Base-by-base conservation (phyloP, 1,140 invertebrate species). In the Atta texana region DNA sequence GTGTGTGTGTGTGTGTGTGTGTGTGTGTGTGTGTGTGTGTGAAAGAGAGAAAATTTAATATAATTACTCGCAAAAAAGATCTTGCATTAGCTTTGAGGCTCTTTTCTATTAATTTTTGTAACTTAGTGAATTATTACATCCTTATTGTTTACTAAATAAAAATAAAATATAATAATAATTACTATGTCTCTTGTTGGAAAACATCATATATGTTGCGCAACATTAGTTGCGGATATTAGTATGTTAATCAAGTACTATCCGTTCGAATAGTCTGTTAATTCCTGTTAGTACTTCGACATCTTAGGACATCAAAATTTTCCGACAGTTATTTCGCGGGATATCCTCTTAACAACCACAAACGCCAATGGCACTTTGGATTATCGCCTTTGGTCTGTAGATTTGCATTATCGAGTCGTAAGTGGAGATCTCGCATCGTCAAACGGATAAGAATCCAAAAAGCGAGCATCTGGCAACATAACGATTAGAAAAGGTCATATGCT, bases 331-430 rank as follows among this genome's bases (percentile, higher is more conserved):
- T n/a, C 64, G 31, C 16, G 77, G 2, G 24, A 61, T 59, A 74
- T 82, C 12, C 68, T 74, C 18, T 74, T 72, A 49, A 14, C 51
- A 12, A 74, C 53, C n/a, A 61, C 21, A 14, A 8, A 16, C 21
- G 18, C 3, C 21, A 18, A 68, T 64, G n/a, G 3, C 34, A 34
- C 18, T 72, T 28, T 16, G 51, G 44, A 81, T 71, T 82, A 51
- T 74, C 68, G 28, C 14, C 21, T 28, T 12, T 34, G 16, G 2
- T 24, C 4, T 6, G 51, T 21, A n/a, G 31, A 39, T 57, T 28
- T 16, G 21, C 14, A 7, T n/a, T 44, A 59, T 28, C 21, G 14
- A 14, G 14, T 8, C 14, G 18, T 6, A 39, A 68, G 77, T 34
- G 39, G 2, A 24, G 61, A 53, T 55, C 21, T 18, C 18, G 14